Base-by-base conservation (phyloP, 2,888 invertebrate genomes). In the Blera fallax region DNA sequence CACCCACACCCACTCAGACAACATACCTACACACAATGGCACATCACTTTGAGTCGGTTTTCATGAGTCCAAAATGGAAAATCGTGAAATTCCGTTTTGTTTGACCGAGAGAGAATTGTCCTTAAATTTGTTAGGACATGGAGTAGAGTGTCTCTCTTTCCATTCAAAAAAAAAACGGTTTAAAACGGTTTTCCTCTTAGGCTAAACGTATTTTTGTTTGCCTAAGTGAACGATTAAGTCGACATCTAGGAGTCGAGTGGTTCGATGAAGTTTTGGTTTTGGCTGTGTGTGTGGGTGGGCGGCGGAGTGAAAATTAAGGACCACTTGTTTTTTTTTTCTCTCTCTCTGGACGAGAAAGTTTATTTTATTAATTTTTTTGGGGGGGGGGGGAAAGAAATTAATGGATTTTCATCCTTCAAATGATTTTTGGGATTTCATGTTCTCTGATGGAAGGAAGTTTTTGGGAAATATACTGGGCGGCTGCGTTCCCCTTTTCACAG, bases 281-380 rank as follows among this genome's bases (percentile, higher is more conserved):
- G 3, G 1, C 1, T 5, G n/a, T 18, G 7, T 10, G 21, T n/a
- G 32, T 32, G 32, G n/a, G 14, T 7, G 14, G 6, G 40, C 40
- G 27, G 48, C 45, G 7, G 37, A 67, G 58, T 67, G 76, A 60
- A 77, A 67, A 67, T 43, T 62, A 79, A 67, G 69, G 65, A 32
- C 40, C 18, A 21, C 8, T 29, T 73, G n/a, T 16, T 43, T 29
- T 10, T n/a, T n/a, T n/a, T n/a, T n/a, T n/a, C n/a, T n/a, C n/a
- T n/a, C n/a, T 16, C n/a, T 16, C 11, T 32, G 11, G 21, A 24
- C 16, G 52, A 34, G 45, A 45, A 76, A 76, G 64, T 84, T 79
- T 56, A 74, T 80, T 80, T 84, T 84, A 65, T 84, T 80, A 80
- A 80, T 84, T 84, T 79, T 64, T 43, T 32, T n/a, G n/a, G n/a